These are phyloP conservation scores for Girardinichthys multiradiatus DNA, from an alignment of 2,113 vertebrate genomes.

Conservation along the genomic window DNA sequence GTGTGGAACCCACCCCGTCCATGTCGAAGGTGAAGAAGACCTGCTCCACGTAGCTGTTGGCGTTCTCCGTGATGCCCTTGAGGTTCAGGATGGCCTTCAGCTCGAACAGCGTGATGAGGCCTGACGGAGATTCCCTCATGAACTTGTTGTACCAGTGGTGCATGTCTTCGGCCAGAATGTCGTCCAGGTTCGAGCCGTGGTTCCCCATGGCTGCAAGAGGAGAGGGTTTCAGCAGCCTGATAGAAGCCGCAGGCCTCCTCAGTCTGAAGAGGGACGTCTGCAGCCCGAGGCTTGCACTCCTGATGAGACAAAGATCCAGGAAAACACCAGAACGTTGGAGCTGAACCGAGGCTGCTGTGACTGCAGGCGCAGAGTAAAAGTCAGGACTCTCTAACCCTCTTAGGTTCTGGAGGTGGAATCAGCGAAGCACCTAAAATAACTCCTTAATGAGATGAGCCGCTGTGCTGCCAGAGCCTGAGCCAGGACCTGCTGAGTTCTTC, in stretches of 20 bases:
- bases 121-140: conserved; percentile 85
- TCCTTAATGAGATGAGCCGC: conserved; percentile 62
- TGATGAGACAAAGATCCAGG: background rate
- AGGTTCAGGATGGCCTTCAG: conserved; percentile 86
- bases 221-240: background rate
- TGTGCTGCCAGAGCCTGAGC: background rate
- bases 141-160: conserved; percentile 88
- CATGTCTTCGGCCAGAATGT: conserved; percentile 80
- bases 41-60: conserved; percentile 84
- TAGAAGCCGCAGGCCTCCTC: background rate
- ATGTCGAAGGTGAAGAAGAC: conserved; percentile 87
- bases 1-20: conserved; percentile 82
- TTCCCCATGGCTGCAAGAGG: conserved; percentile 72
- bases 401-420: conserved; percentile 46
- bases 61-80: conserved; percentile 82
- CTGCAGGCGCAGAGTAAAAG: conserved; percentile 26
- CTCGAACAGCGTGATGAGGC: conserved; percentile 86
- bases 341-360: conserved; percentile 26
- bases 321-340: background rate
- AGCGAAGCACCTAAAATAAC: conserved; percentile 54
- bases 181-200: conserved; percentile 75
- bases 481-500: conserved; percentile 7
- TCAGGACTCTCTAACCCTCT: conserved; percentile 65
- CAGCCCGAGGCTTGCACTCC: background rate
- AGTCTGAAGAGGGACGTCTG: background rate